phyloP scores from a whole-genome alignment of 1,140 invertebrate genomes.

The Patella vulgata region DNA sequence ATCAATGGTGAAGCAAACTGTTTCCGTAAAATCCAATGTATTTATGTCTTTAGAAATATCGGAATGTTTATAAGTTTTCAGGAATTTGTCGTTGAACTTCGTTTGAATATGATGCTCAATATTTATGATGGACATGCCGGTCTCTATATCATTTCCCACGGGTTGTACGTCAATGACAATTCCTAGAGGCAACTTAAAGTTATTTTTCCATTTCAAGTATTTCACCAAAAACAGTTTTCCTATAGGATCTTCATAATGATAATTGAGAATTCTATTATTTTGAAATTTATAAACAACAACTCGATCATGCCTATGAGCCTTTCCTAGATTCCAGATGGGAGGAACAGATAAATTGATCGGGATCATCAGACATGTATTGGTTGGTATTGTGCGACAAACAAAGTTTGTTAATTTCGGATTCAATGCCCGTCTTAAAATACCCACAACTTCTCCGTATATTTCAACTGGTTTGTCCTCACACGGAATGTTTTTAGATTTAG shows the following conservation, averaged over 20 bases:
- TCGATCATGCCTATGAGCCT: slow-evolving; percentile 26
- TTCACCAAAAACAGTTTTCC: slow-evolving; percentile 57
- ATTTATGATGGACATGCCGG: slow-evolving; percentile 45
- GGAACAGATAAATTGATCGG: slow-evolving; percentile 55
- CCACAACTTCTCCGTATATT: slow-evolving; percentile 50
- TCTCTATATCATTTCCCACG: slow-evolving; percentile 37
- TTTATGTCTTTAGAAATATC: slow-evolving; percentile 27
- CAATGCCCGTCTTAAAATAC: slow-evolving; percentile 46
- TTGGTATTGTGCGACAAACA: slow-evolving; percentile 50
- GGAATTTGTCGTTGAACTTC: slow-evolving; percentile 33
- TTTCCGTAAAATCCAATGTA: slow-evolving; percentile 61
- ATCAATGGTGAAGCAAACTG: slow-evolving; percentile 93
- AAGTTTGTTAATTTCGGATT: slow-evolving; percentile 46
- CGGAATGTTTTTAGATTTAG: no score
- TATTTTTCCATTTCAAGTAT: slow-evolving; percentile 54
- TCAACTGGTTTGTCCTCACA: no score
- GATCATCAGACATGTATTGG: slow-evolving; percentile 51
- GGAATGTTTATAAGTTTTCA: slow-evolving; percentile 6
- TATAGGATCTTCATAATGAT: slow-evolving; percentile 28
- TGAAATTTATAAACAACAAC: slow-evolving; percentile 53
- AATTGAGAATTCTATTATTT: slow-evolving; percentile 37
- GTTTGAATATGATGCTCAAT: slow-evolving; percentile 45
- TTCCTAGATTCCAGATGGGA: slow-evolving; percentile 41
- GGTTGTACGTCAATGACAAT: slow-evolving; percentile 52
- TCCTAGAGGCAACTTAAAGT: slow-evolving; percentile 49